phyloP scores from a whole-genome alignment of 2,113 vertebrate species.

The Prunella fulvescens region DNA sequence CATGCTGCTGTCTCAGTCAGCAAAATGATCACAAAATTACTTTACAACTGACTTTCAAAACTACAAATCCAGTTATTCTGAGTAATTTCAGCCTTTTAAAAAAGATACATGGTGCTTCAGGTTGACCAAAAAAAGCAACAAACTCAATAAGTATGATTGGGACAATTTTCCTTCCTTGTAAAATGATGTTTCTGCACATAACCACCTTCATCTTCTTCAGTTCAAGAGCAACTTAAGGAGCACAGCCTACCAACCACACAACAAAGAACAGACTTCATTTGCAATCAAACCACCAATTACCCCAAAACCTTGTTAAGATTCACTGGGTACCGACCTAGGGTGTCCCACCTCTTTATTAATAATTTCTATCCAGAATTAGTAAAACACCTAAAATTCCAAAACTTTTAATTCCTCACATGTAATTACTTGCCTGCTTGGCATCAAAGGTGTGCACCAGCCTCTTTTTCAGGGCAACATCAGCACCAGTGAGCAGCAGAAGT shows the following conservation, averaged over 20 bases:
- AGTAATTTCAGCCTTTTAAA: constrained; percentile 47
- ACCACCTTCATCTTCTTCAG: background rate
- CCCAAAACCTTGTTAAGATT: background rate
- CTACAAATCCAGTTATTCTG: constrained; percentile 58
- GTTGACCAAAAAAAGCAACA: constrained; percentile 39
- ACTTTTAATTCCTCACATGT: background rate
- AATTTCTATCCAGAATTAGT: background rate
- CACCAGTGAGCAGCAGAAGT: background rate
- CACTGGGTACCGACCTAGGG: background rate
- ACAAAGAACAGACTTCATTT: background rate
- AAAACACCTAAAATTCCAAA: background rate
- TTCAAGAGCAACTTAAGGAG: background rate
- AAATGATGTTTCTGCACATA: constrained; percentile 11
- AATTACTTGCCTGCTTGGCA: background rate
- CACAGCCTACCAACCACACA: background rate
- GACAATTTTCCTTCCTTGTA: constrained; percentile 32
- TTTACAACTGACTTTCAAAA: constrained; percentile 53
- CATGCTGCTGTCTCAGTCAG: constrained; percentile 46
- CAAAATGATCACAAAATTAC: constrained; percentile 53
- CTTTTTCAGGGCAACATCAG: background rate
- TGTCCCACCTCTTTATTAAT: background rate
- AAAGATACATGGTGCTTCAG: background rate
- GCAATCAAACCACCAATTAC: background rate
- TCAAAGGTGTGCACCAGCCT: background rate
- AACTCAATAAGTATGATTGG: background rate